phyloP scores from a whole-genome alignment of 2,888 invertebrate species.

The Cybosia mesomella region DNA sequence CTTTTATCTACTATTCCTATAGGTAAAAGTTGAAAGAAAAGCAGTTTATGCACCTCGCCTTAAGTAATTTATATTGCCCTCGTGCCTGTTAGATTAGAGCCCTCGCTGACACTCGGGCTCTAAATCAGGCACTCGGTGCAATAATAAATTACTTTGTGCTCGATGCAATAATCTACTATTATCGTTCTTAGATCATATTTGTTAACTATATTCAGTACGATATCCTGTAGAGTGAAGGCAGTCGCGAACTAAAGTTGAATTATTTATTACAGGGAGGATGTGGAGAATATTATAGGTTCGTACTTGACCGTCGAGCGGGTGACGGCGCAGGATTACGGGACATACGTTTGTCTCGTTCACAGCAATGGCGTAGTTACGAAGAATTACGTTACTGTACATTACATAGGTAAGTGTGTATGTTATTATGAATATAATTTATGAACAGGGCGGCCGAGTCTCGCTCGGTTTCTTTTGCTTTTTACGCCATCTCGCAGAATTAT shows the following conservation, averaged over 20 bases:
- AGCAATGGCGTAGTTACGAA: constrained; percentile 87
- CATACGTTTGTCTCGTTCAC: constrained; percentile 90
- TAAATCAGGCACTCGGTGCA: too few species aligned
- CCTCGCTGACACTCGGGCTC: too few species aligned
- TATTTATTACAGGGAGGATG: constrained; percentile 88
- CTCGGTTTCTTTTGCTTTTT: too few species aligned
- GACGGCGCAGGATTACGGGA: constrained; percentile 89
- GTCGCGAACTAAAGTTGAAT: constrained; percentile 25
- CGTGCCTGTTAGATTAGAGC: too few species aligned
- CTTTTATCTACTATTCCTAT: too few species aligned
- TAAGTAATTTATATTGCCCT: too few species aligned
- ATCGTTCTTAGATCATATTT: neutral
- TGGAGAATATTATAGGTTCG: constrained; percentile 90
- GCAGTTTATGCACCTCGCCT: too few species aligned
- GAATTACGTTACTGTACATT: constrained; percentile 83
- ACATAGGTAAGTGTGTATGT: constrained; percentile 79
- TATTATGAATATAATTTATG: neutral
- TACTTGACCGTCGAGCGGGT: constrained; percentile 89
- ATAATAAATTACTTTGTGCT: too few species aligned
- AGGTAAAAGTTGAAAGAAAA: too few species aligned
- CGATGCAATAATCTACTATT: too few species aligned
- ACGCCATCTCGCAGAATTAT: too few species aligned
- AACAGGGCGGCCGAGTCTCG: too few species aligned
- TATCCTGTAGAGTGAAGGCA: constrained; percentile 11
- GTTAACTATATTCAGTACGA: constrained; percentile 13